Evolutionary conservation across 2,888 invertebrate genomes (phyloP), one percentile per base, ranked within the genome.

Genomic region (Meiosimyza decipiens): DNA sequence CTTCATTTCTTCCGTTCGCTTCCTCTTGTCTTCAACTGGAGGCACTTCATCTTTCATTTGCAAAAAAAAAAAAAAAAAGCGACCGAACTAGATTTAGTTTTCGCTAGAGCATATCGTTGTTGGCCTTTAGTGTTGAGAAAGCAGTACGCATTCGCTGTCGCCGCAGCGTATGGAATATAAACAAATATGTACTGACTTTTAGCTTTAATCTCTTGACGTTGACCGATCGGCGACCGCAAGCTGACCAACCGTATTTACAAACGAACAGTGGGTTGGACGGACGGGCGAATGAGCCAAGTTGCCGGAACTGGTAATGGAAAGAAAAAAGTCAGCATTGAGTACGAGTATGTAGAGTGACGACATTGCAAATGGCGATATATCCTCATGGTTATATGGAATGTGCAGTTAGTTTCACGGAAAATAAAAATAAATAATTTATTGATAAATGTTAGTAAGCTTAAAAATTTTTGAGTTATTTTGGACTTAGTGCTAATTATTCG

Each of bases 151-250:
- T 28, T 28, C 62, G 13, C 18, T 6, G 62, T 28, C 62, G 13
- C 18, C 4, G 59, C 18, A 13, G 59, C 59, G 28, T 62, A 11
- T 15, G 13, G 9, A 33, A 62, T 47, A 7, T 62, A 15, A 62
- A n/a, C 62, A 62, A 59, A 77, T 71, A 28, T 28, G 28, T 28
- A 51, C 69, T 40, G 54, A 28, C 63, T 67, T 49, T 57, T 40
- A 74, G 67, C 77, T 80, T 79, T 81, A 81, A 81, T 81, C 82
- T 82, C 77, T 79, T 83, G 82, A 82, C 82, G 82, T 83, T 83
- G 83, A 82, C 81, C 83, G 81, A 82, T 82, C 83, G 83, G 82
- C 83, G 71, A 64, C 73, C 67, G 71, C 67, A 57, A 68, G 28
- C 64, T 64, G 71, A 72, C 71, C 68, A 67, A 64, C 55, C 55